These are phyloP conservation scores for Tachystola acroxantha DNA, from an alignment of 2,888 invertebrate species.

Conservation along the genomic window DNA sequence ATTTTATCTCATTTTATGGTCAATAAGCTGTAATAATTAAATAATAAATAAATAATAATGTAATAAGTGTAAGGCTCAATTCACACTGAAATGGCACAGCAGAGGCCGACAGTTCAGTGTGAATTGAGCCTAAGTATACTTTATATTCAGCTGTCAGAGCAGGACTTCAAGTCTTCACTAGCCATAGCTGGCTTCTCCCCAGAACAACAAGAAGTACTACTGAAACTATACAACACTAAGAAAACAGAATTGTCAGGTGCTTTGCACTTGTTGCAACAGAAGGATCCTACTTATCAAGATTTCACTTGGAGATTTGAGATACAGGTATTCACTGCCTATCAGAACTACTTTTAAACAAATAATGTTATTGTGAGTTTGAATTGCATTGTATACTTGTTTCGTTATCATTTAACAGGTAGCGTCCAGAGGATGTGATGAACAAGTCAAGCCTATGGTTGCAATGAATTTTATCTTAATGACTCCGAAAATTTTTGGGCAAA, in stretches of 20 bases:
- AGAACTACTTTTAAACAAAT: not conserved
- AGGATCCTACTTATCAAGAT: conserved; percentile 57
- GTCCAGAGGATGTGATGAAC: conserved; percentile 38
- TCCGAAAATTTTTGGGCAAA: conserved; percentile 48
- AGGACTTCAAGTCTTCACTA: conserved; percentile 61
- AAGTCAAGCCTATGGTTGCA: conserved; percentile 54
- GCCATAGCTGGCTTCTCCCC: conserved; percentile 77
- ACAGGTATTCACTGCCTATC: conserved; percentile 47
- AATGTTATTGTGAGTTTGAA: not conserved
- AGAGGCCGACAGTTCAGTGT: no score
- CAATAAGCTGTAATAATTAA: no score
- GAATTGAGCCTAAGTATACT: no score
- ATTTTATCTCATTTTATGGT: no score
- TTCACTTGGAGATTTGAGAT: conserved; percentile 68
- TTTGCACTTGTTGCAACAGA: conserved; percentile 61
- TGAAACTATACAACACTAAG: conserved; percentile 78
- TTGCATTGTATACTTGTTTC: not conserved
- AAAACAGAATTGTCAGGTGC: conserved; percentile 72
- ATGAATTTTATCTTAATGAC: conserved; percentile 58
- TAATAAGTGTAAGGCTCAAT: no score
- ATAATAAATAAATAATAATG: no score
- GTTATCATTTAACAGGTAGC: conserved; percentile 39
- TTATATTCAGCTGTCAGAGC: conserved; percentile 49
- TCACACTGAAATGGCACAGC: no score
- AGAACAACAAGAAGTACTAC: conserved; percentile 79